Conservation (phyloP, 2,113 vertebrate genomes). For the Albula goreensis region DNA sequence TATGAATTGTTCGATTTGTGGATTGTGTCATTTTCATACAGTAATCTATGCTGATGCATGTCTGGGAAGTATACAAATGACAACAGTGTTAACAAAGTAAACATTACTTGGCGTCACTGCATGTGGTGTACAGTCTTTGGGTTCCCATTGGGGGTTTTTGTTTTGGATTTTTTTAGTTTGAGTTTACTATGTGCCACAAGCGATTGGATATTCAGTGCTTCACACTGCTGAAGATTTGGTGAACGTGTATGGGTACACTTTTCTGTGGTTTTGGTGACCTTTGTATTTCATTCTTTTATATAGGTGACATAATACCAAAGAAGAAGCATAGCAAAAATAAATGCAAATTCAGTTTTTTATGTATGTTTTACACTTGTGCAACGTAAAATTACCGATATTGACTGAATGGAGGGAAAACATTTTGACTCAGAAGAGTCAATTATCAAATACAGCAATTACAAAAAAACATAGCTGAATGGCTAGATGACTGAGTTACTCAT, state of each 20-base stretch:
- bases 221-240: background rate
- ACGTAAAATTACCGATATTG: background rate
- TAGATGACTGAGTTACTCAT: background rate
- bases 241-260: background rate
- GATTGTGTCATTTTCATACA: background rate
- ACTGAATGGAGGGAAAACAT: background rate
- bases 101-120: background rate
- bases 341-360: conserved; percentile 2
- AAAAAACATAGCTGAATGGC: background rate
- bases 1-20: background rate
- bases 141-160: background rate
- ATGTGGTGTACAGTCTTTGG: conserved; percentile 6
- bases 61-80: background rate
- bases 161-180: background rate
- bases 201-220: conserved; percentile 17
- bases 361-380: background rate
- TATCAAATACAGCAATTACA: background rate
- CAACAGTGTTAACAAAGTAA: background rate
- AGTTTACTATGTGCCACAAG: conserved; percentile 17
- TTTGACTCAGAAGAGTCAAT: background rate
- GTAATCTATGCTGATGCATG: background rate
- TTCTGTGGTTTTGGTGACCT: background rate
- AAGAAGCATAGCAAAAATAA: background rate
- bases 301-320: conserved; percentile 22
- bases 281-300: conserved; percentile 9